Percentiles rank a stretch among this genome's conserved stretches.
Evolutionary conservation across 2,797 vertebrate genomes (phyloP).

Genomic region (Pelochelys cantorii): DNA sequence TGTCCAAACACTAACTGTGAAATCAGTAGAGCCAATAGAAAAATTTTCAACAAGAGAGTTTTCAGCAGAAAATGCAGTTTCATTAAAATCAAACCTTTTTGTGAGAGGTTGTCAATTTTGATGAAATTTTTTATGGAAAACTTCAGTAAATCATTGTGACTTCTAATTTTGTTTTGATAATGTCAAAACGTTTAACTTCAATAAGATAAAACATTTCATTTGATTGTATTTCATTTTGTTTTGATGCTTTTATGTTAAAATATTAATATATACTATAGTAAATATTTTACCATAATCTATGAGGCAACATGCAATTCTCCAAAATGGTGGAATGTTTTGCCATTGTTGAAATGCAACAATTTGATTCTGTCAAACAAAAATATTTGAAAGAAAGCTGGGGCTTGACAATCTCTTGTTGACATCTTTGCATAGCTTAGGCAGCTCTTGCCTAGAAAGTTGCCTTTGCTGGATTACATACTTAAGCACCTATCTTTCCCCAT

Average conservation of each 20-base stretch:
- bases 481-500: not conserved
- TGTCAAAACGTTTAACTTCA: not conserved
- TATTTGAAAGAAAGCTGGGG: not conserved
- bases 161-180: not conserved
- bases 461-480: not conserved
- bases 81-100: not conserved
- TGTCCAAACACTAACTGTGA: not conserved
- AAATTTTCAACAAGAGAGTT: not conserved
- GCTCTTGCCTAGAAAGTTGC: not conserved
- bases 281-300: not conserved
- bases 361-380: not conserved
- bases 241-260: not conserved
- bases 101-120: not conserved
- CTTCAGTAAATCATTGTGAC: not conserved
- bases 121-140: not conserved
- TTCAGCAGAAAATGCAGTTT: not conserved
- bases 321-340: not conserved
- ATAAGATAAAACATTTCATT: not conserved
- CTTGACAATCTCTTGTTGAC: not conserved
- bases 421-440: not conserved
- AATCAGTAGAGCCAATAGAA: not conserved
- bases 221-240: not conserved
- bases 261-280: not conserved
- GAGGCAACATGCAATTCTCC: not conserved
- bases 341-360: not conserved